Percentiles rank a stretch among this genome's conserved stretches.
Evolutionary conservation across 2,113 vertebrate species (phyloP).

Genomic region (Pseudorasbora parva): DNA sequence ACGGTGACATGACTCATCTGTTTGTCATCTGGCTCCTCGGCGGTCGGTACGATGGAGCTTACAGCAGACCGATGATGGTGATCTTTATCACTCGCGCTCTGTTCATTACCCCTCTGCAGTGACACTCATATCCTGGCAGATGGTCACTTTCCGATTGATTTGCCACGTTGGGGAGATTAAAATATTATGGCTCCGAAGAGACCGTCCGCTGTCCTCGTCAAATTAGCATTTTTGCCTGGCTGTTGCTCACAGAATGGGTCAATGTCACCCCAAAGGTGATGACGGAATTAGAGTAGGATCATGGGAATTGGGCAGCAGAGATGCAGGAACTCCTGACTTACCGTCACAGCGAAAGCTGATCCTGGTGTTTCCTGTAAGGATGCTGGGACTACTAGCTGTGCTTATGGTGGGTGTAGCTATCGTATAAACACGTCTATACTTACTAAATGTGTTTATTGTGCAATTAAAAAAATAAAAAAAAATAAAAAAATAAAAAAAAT

Average conservation of each 20-base stretch:
- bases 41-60: conserved; percentile 57
- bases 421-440: neutral
- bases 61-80: conserved; percentile 64
- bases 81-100: conserved; percentile 74
- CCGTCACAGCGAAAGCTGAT: conserved; percentile 19
- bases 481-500: too few species aligned
- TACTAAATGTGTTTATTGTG: too few species aligned
- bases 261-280: conserved; percentile 82
- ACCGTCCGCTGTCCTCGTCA: conserved; percentile 79
- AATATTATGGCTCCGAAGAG: conserved; percentile 82
- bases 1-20: conserved; percentile 51
- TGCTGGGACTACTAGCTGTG: neutral
- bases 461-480: too few species aligned
- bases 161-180: conserved; percentile 85
- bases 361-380: neutral
- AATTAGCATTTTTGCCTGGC: conserved; percentile 75
- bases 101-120: conserved; percentile 81
- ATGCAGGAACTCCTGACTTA: conserved; percentile 9
- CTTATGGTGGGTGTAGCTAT: neutral
- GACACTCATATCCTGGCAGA: conserved; percentile 80
- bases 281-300: conserved; percentile 76
- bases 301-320: conserved; percentile 63
- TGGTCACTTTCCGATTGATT: conserved; percentile 91
- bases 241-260: conserved; percentile 74
- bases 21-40: conserved; percentile 54